Percentiles rank a stretch among this genome's conserved stretches.
Conservation (phyloP, 2,113 vertebrate genomes). For the Pungitius pungitius region DNA sequence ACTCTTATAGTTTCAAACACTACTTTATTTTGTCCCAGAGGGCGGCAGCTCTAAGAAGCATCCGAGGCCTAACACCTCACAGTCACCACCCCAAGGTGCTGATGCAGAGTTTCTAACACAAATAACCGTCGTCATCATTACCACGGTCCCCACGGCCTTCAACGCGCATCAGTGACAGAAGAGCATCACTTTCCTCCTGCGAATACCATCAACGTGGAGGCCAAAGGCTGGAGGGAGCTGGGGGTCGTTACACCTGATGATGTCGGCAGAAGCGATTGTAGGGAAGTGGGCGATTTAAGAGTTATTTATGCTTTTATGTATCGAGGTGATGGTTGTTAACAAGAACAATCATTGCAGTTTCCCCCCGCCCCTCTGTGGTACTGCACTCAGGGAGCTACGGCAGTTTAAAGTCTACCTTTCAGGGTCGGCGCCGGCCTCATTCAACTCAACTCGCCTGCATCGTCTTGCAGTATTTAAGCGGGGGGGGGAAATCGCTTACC, state of each 20-base stretch:
- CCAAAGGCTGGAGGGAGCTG: constrained; percentile 36
- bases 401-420: constrained; percentile 6
- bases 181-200: constrained; percentile 39
- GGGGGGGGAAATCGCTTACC: neutral
- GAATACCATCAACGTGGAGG: constrained; percentile 19
- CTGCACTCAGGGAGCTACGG: constrained; percentile 1
- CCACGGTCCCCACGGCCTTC: constrained; percentile 24
- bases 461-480: constrained; percentile 10
- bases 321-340: neutral
- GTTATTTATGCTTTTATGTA: neutral
- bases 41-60: constrained; percentile 7
- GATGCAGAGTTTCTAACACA: constrained; percentile 26
- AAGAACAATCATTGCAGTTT: constrained; percentile 1
- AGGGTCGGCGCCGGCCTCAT: neutral
- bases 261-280: constrained; percentile 24
- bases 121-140: constrained; percentile 39
- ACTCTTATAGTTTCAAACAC: constrained; percentile 18
- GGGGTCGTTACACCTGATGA: constrained; percentile 34
- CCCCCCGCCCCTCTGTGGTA: neutral
- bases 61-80: neutral
- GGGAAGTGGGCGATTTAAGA: constrained; percentile 8
- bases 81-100: constrained; percentile 18
- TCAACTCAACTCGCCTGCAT: constrained; percentile 2
- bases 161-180: constrained; percentile 41
- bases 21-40: constrained; percentile 7